Percentiles rank a stretch among this genome's conserved stretches.
Conservation (phyloP, 2,888 invertebrate species). For the Chloroclysta siterata region DNA sequence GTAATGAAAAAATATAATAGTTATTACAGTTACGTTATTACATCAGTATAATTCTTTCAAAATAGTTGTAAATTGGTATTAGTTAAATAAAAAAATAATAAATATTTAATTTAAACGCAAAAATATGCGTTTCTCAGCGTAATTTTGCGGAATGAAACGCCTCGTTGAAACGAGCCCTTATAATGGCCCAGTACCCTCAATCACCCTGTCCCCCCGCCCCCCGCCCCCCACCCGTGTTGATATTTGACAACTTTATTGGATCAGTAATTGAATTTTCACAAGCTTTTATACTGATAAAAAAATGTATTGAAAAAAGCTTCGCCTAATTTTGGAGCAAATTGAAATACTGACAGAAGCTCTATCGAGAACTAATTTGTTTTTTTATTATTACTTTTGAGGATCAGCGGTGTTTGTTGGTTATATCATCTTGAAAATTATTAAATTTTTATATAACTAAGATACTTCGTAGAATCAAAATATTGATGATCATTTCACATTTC, state of each 20-base stretch:
- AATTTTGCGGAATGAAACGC: not conserved
- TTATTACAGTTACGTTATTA: too few relatives aligned
- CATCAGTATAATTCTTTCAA: too few relatives aligned
- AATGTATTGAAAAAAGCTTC: conserved; percentile 53
- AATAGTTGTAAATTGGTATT: too few relatives aligned
- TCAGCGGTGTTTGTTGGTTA: not conserved
- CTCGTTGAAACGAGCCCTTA: conserved; percentile 16
- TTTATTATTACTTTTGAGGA: conserved; percentile 8
- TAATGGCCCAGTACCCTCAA: conserved; percentile 22
- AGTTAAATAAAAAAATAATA: too few relatives aligned
- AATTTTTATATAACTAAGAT: too few relatives aligned
- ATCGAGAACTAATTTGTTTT: conserved; percentile 12
- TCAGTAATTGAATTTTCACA: conserved; percentile 72
- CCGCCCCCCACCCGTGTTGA: conserved; percentile 51
- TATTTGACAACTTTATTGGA: conserved; percentile 75
- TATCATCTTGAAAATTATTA: not conserved
- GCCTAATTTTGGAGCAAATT: conserved; percentile 46
- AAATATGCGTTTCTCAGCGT: not conserved
- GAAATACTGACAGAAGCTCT: conserved; percentile 44
- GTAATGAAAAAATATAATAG: too few relatives aligned
- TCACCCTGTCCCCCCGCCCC: conserved; percentile 9
- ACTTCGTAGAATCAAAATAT: too few relatives aligned
- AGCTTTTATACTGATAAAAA: conserved; percentile 67
- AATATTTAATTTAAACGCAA: not conserved
- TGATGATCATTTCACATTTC: too few relatives aligned